Conservation (phyloP, 1,140 invertebrate species). For the Globodera ellingtonae region DNA sequence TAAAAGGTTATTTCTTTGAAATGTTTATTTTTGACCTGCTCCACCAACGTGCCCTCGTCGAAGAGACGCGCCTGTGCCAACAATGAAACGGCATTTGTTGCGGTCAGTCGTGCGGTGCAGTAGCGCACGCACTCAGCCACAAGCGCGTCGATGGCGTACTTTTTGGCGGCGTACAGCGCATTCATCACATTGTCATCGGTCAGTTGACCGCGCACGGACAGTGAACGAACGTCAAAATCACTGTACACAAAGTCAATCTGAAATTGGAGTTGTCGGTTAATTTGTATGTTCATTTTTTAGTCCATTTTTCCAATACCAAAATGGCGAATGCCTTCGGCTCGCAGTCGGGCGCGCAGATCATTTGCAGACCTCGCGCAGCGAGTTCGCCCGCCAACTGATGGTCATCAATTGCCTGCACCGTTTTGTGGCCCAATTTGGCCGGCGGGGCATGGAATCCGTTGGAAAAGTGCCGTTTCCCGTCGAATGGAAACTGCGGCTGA, state of each 20-base stretch:
- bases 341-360: conserved; percentile 36
- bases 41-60: conserved; percentile 34
- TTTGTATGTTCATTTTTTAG: not conserved
- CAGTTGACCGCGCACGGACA: conserved; percentile 24
- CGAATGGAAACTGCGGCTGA: not conserved
- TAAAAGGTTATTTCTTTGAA: not conserved
- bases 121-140: conserved; percentile 41
- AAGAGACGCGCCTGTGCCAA: conserved; percentile 40
- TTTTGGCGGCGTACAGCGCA: conserved; percentile 32
- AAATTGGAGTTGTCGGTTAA: not conserved
- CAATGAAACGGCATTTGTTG: conserved; percentile 39
- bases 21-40: conserved; percentile 12
- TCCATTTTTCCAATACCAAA: conserved; percentile 4
- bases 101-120: conserved; percentile 30
- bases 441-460: not conserved
- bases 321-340: conserved; percentile 38
- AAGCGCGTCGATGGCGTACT: conserved; percentile 36
- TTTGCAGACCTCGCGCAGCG: conserved; percentile 18
- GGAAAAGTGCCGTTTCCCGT: conserved; percentile 5
- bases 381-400: not conserved
- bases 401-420: conserved; percentile 21
- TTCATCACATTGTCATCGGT: conserved; percentile 40
- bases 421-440: conserved; percentile 27
- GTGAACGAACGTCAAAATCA: conserved; percentile 34
- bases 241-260: conserved; percentile 40